Evolutionary conservation across 2,888 invertebrate genomes (phyloP), one percentile per base, ranked within the genome.

Genomic region (Campaea margaritaria): DNA sequence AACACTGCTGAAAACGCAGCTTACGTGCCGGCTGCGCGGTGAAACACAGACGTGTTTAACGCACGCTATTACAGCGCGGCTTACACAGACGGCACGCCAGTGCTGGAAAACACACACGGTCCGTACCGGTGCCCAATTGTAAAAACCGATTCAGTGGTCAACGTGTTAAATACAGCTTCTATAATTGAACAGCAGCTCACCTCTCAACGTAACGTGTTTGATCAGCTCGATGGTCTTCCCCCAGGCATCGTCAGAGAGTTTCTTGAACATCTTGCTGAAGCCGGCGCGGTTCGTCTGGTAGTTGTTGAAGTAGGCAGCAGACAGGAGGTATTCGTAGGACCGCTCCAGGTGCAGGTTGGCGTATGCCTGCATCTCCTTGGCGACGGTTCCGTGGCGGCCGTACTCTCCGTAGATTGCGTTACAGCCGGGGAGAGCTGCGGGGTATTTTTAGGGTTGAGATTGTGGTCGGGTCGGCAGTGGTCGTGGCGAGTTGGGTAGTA

Each of bases 301-400:
- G 75, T 96, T 96, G 73, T 95, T 95, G 85, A 95, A 97, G 83
- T 96, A 95, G 0, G 96, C 94, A 0, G 96, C 93, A 81, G 96
- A 93, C 1, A 96, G 86, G 10, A 97, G 89, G 73, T 95, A 96
- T 64, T 96, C 95, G 75, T 95, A 96, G 0, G 96, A 97, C n/a
- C 94, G 91, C 53, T 93, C 93, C 31, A 97, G 87, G 70, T 96
- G 95, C 0, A 94, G 85, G 73, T 95, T 95, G 43, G 93, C 94
- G 77, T 94, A 96, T 50, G 77, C 94, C 82, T 75, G 88, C 62
- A 93, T 72, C 55, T 91, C 89, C 0, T 69, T 74, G 0, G 87
- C 87, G 0, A 92, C 85, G 74, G 83, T 85, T 13, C 87, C 87
- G 4, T 94, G 89, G 4, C 83, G 80, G 0, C 92, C 89, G 66